Base-by-base conservation (phyloP, 2,888 invertebrate genomes). In the Loripinus fragilis region DNA sequence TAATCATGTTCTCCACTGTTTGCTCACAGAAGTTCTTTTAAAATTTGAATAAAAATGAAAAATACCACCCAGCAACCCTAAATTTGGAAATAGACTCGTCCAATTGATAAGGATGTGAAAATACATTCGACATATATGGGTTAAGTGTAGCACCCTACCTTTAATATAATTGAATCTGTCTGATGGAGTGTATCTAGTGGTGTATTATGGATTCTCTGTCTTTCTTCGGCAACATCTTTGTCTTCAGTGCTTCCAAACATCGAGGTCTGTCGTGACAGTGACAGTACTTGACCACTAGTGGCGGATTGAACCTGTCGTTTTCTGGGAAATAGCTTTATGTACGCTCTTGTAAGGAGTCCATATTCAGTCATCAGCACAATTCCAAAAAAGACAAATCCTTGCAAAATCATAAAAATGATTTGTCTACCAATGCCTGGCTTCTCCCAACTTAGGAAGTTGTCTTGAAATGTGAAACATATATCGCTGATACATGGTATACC, bases 401-500 rank as follows among this genome's bases (percentile, higher is more conserved):
- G 94, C 0, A 92, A 41, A 2, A 95, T 76, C 90, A 96, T 95
- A 86, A 95, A 95, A 0, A 95, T 70, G 2, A 96, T 83, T 91
- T 96, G 96, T 0, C 95, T 94, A 41, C 96, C 94, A 45, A 97
- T 95, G 0, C 97, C 97, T 0, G 96, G 96, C 30, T 94, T 92
- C 23, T 95, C 93, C 96, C 55, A 55, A 28, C 5, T 25, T 5
- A 55, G 55, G 10, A 10, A 25, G 55, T 55, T 55, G 25, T 55
- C 28, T 5, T 55, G 17, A 25, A 28, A 55, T 7, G 55, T 55
- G 17, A 55, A 55, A 28, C 55, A 55, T 7, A 17, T 55, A 17
- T 28, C 55, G n/a, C n/a, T n/a, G n/a, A n/a, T n/a, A n/a, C n/a
- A n/a, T n/a, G n/a, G 17, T 17, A 8, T 42, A 17, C 17, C 8